phyloP scores from a whole-genome alignment of 2,888 invertebrate species.

The Drosophila trichaetosa region DNA sequence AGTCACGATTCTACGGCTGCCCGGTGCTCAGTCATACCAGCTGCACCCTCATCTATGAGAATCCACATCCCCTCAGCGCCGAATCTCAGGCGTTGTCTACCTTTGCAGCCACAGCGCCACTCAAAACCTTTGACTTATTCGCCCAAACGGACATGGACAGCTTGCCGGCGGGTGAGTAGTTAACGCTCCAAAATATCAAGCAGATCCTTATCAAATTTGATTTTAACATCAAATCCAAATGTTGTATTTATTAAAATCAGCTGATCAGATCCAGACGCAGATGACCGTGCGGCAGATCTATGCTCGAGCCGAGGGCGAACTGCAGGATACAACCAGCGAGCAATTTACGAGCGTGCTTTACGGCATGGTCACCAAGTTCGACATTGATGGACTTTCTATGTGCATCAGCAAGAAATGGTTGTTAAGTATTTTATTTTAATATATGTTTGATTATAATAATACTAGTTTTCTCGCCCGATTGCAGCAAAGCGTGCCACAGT shows the following conservation, averaged over 20 bases:
- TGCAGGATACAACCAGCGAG: constrained; percentile 83
- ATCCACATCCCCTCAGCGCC: constrained; percentile 87
- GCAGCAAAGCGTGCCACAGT: constrained; percentile 73
- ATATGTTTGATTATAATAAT: not conserved
- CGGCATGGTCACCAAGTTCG: constrained; percentile 89
- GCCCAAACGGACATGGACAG: constrained; percentile 45
- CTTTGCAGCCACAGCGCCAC: constrained; percentile 58
- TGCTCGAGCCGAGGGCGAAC: constrained; percentile 84
- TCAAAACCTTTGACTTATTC: constrained; percentile 55
- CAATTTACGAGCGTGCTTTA: constrained; percentile 90
- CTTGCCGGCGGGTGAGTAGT: constrained; percentile 84
- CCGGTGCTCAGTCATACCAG: constrained; percentile 86
- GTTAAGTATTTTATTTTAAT: constrained; percentile 10
- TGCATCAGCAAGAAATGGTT: constrained; percentile 85
- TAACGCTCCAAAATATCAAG: not conserved
- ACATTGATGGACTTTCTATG: constrained; percentile 87
- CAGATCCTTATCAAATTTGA: not conserved
- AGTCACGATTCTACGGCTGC: constrained; percentile 86
- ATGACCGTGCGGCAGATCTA: constrained; percentile 88
- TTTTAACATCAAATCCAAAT: not conserved
- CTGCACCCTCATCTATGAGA: constrained; percentile 89
- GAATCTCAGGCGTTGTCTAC: constrained; percentile 86
- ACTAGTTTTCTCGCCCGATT: not conserved
- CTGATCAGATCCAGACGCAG: constrained; percentile 82
- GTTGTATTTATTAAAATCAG: constrained; percentile 27